phyloP scores from a whole-genome alignment of 2,113 vertebrate genomes.

The Madoqua kirkii region DNA sequence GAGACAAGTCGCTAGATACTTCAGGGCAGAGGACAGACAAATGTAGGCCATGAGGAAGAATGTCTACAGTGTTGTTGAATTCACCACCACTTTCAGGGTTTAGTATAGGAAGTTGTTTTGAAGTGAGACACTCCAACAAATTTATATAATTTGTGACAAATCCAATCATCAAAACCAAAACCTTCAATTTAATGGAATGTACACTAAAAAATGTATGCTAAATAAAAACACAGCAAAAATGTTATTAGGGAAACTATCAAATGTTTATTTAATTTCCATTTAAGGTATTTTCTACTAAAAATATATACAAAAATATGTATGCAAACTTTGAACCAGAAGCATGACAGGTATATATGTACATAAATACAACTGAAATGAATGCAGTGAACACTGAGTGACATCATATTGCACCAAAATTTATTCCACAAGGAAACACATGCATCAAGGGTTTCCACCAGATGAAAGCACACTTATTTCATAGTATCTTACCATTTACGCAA shows the following conservation, averaged over 20 bases:
- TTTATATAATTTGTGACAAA: background rate
- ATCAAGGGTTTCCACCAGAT: background rate
- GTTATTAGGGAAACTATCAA: conserved; percentile 60
- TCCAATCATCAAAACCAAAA: background rate
- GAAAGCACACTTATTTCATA: background rate
- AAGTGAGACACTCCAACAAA: background rate
- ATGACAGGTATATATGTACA: background rate
- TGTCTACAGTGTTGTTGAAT: background rate
- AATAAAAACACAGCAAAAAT: background rate
- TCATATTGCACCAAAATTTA: conserved; percentile 11
- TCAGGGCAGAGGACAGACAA: background rate
- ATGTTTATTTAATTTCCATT: conserved; percentile 63
- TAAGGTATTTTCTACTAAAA: conserved; percentile 28
- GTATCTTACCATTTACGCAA: background rate
- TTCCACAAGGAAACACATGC: background rate
- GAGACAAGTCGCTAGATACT: background rate
- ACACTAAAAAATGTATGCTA: background rate
- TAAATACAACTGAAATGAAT: conserved; percentile 32
- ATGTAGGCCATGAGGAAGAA: background rate
- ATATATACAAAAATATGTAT: background rate
- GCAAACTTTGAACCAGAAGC: conserved; percentile 40
- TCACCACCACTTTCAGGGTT: background rate
- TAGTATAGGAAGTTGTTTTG: background rate
- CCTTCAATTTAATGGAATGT: background rate
- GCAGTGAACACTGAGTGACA: conserved; percentile 15